Evolutionary conservation across 2,797 vertebrate species (phyloP).

Genomic region (Characodon lateralis): DNA sequence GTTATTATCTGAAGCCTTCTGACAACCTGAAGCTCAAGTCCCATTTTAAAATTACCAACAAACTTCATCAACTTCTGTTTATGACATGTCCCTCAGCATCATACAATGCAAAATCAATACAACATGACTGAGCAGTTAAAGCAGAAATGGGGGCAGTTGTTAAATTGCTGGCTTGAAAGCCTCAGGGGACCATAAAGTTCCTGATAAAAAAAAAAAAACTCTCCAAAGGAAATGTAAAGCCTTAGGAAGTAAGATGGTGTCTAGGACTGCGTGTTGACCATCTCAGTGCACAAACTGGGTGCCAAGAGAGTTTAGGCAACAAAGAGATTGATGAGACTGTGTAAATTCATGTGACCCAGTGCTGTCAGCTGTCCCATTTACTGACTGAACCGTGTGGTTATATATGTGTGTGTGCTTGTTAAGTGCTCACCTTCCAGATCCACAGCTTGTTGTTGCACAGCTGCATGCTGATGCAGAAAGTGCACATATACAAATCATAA

Average conservation of each 20-base stretch:
- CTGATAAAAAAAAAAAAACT: constrained; percentile 23
- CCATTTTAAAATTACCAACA: constrained; percentile 8
- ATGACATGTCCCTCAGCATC: constrained; percentile 40
- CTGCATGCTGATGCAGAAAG: constrained; percentile 11
- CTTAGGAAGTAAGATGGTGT: constrained; percentile 6
- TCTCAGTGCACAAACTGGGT: constrained; percentile 26
- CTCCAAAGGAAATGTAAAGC: constrained; percentile 6
- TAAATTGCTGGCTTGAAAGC: constrained; percentile 35
- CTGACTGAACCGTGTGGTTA: constrained; percentile 21
- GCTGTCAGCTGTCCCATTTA: constrained; percentile 61
- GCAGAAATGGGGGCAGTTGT: constrained; percentile 36
- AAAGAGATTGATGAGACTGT: constrained; percentile 53
- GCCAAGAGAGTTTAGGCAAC: constrained; percentile 29
- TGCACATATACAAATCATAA: constrained; percentile 16
- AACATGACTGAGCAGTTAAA: constrained; percentile 53
- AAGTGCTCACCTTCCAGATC: constrained; percentile 42
- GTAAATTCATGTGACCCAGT: constrained; percentile 61
- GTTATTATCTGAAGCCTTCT: not conserved
- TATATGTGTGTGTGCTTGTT: constrained; percentile 26
- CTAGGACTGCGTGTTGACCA: constrained; percentile 15
- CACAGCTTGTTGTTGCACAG: constrained; percentile 35
- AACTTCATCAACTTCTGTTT: constrained; percentile 26
- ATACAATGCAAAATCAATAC: constrained; percentile 65
- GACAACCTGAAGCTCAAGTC: not conserved
- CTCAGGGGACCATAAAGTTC: constrained; percentile 43